Percentiles rank a stretch among this genome's conserved stretches.
These are phyloP conservation scores for Epizoanthus ramosus DNA, from an alignment of 92 coral and sea anemone species.

Conservation along the genomic window DNA sequence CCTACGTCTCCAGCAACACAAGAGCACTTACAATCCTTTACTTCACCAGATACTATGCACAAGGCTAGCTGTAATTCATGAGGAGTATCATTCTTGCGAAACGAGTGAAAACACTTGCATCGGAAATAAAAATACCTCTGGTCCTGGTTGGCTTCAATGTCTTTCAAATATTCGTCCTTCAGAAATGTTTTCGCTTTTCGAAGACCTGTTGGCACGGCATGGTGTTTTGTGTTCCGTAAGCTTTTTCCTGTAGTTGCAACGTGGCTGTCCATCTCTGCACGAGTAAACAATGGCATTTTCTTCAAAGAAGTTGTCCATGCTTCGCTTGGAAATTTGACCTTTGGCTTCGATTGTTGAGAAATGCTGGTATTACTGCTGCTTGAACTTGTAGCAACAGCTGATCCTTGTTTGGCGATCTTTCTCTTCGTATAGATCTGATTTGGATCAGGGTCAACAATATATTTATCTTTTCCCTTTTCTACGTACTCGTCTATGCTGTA, in stretches of 20 bases:
- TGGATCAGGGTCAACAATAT: no score
- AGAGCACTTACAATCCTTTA: slow-evolving; percentile 36
- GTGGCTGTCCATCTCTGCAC: slow-evolving; percentile 33
- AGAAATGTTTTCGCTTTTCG: slow-evolving; percentile 56
- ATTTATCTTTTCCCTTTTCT: no score
- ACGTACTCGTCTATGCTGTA: no score
- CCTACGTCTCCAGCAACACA: slow-evolving; percentile 58
- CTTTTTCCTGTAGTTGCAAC: slow-evolving; percentile 13
- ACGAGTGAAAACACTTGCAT: slow-evolving; percentile 50
- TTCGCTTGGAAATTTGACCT: slow-evolving; percentile 25
- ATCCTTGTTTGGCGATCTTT: no score
- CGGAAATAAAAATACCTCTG: slow-evolving; percentile 45
- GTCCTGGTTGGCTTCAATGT: slow-evolving; percentile 43
- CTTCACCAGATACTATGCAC: slow-evolving; percentile 49
- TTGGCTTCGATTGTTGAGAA: no score
- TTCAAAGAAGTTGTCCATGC: slow-evolving; percentile 21
- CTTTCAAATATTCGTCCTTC: slow-evolving; percentile 47
- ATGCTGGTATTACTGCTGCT: no score
- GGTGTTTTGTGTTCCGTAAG: slow-evolving; percentile 26
- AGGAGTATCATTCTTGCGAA: slow-evolving; percentile 50
- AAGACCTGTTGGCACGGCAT: slow-evolving; percentile 51
- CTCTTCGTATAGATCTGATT: no score
- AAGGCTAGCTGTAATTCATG: slow-evolving; percentile 44
- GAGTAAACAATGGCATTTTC: slow-evolving; percentile 38
- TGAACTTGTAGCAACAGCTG: no score